These are phyloP conservation scores for Verasper variegatus DNA, from an alignment of 2,113 vertebrate genomes.

Conservation along the genomic window DNA sequence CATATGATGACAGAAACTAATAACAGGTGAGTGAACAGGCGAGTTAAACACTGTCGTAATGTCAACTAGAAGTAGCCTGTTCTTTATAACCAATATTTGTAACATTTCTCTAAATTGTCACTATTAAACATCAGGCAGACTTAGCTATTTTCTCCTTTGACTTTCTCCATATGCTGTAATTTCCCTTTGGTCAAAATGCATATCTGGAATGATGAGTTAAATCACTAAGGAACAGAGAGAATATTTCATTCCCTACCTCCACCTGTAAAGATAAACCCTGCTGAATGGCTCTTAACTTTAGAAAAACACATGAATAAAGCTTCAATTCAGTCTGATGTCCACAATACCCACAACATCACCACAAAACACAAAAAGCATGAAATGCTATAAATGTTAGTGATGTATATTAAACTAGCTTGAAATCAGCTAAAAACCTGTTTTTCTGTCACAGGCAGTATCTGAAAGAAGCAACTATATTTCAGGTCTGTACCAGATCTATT, in stretches of 20 bases:
- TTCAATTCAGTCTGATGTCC: neutral
- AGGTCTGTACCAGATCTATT: slow-evolving; percentile 20
- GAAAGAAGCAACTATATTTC: slow-evolving; percentile 1
- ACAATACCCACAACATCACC: neutral
- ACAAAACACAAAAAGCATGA: neutral
- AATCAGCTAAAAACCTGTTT: neutral
- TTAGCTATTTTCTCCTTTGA: neutral
- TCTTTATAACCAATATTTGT: too few species aligned
- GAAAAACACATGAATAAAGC: neutral
- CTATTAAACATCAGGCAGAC: too few species aligned
- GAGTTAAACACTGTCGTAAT: too few species aligned
- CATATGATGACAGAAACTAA: too few species aligned
- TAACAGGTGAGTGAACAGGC: too few species aligned
- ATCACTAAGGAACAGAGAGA: neutral
- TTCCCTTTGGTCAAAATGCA: neutral
- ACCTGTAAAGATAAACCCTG: neutral
- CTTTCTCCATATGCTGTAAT: neutral
- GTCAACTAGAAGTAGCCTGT: too few species aligned
- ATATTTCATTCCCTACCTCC: neutral
- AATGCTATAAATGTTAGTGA: too few species aligned
- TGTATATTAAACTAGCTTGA: neutral
- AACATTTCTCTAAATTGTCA: too few species aligned
- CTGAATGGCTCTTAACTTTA: neutral
- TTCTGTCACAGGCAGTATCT: neutral
- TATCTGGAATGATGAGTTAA: neutral